A percentile compares a stretch with the other conserved stretches of the same genome.
Conservation (phyloP, 53 echinoderm and acorn worm genomes). For the Hippasteria phrygiana region DNA sequence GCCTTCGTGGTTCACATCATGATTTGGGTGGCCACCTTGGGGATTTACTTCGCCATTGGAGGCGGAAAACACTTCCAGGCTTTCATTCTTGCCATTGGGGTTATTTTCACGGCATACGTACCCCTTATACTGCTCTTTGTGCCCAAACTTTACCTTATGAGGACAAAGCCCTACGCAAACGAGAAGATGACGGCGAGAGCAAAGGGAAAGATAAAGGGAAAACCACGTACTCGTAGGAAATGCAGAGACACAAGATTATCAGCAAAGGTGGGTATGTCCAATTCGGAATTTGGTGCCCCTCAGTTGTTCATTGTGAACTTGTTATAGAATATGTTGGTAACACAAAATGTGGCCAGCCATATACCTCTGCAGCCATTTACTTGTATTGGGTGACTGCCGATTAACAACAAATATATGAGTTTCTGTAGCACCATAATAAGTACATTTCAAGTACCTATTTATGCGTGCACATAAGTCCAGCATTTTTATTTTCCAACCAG, state of each 20-base stretch:
- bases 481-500: too few species aligned
- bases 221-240: not conserved
- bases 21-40: constrained; percentile 75
- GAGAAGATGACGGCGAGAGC: constrained; percentile 15
- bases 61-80: constrained; percentile 69
- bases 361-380: too few species aligned
- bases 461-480: too few species aligned
- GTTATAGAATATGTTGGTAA: too few species aligned
- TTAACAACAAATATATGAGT: too few species aligned
- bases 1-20: constrained; percentile 85
- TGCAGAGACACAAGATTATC: not conserved
- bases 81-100: constrained; percentile 65
- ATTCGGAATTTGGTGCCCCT: not conserved
- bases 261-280: not conserved
- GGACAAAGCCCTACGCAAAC: constrained; percentile 75
- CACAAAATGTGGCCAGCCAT: too few species aligned
- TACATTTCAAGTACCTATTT: too few species aligned
- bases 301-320: not conserved
- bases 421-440: too few species aligned
- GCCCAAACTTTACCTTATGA: constrained; percentile 86
- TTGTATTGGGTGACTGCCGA: too few species aligned
- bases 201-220: constrained; percentile 8
- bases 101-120: constrained; percentile 64
- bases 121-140: constrained; percentile 75
- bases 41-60: constrained; percentile 63